Percentiles rank a stretch among this genome's conserved stretches.
Conservation (phyloP, 2,888 invertebrate species). For the Rhagonycha lutea region DNA sequence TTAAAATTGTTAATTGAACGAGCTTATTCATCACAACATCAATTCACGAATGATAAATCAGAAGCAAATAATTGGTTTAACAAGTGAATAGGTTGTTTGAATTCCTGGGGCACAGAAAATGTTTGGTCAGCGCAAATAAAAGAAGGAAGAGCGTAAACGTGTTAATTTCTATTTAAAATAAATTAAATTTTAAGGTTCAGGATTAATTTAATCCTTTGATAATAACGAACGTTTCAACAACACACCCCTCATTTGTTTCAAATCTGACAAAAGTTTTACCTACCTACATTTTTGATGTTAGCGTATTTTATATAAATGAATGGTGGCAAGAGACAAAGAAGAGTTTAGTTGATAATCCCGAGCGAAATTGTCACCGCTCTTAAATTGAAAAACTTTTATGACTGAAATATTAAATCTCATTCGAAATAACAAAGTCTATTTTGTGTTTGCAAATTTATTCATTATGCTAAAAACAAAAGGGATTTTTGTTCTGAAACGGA, state of each 20-base stretch:
- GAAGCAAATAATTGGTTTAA: constrained; percentile 43
- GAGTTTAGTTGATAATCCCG: not conserved
- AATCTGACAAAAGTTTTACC: not conserved
- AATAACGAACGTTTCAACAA: not conserved
- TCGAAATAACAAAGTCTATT: not conserved
- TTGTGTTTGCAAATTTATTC: not conserved
- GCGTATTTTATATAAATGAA: not conserved
- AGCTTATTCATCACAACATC: constrained; percentile 40
- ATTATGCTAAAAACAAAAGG: not conserved
- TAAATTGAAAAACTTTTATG: not conserved
- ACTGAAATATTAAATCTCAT: not conserved
- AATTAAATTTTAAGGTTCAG: not conserved
- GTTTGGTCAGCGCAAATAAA: constrained; percentile 18
- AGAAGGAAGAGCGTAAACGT: not conserved
- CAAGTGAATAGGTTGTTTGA: constrained; percentile 29
- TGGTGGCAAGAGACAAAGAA: not conserved
- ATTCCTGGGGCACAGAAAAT: constrained; percentile 1
- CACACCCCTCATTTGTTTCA: not conserved
- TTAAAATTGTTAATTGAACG: constrained; percentile 31
- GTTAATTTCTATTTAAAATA: not conserved
- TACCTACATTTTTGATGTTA: not conserved
- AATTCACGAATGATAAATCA: constrained; percentile 43
- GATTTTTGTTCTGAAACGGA: not conserved
- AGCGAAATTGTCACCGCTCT: not conserved
- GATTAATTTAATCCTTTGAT: not conserved